A percentile compares a stretch with the other conserved stretches of the same genome.
Conservation (phyloP, 2,113 vertebrate genomes). For the Myotis lucifugus region DNA sequence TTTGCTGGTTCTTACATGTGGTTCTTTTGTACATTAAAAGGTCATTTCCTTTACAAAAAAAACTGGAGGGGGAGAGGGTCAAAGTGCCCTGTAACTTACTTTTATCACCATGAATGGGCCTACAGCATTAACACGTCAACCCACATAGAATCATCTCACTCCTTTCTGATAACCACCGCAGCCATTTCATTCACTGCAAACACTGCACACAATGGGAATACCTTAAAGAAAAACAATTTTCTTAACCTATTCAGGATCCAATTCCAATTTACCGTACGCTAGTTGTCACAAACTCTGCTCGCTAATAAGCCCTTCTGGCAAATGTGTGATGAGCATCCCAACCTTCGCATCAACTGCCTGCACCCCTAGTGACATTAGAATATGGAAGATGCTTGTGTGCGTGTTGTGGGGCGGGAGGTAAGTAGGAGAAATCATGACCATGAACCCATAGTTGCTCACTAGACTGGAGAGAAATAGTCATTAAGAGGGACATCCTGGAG, state of each 20-base stretch:
- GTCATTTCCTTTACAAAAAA: neutral
- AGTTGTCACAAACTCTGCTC: neutral
- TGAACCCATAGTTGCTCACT: neutral
- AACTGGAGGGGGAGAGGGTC: neutral
- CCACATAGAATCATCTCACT: neutral
- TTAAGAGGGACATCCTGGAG: neutral
- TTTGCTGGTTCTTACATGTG: neutral
- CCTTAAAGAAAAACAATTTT: neutral
- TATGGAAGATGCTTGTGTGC: neutral
- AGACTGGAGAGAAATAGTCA: neutral
- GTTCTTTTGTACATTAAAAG: neutral
- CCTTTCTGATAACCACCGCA: neutral
- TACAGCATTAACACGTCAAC: no score
- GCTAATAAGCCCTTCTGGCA: neutral
- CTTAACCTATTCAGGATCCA: neutral
- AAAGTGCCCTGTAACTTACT: neutral
- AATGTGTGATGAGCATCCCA: neutral
- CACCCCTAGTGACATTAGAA: neutral
- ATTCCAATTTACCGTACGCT: neutral
- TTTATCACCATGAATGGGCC: neutral
- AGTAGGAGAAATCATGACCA: neutral
- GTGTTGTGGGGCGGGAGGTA: fast-evolving
- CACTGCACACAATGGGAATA: neutral
- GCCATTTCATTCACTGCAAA: neutral
- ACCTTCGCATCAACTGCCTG: neutral